Percentiles rank a stretch among this genome's conserved stretches.
Conservation (phyloP, 1,140 invertebrate species). For the Cyphomyrmex costatus region DNA sequence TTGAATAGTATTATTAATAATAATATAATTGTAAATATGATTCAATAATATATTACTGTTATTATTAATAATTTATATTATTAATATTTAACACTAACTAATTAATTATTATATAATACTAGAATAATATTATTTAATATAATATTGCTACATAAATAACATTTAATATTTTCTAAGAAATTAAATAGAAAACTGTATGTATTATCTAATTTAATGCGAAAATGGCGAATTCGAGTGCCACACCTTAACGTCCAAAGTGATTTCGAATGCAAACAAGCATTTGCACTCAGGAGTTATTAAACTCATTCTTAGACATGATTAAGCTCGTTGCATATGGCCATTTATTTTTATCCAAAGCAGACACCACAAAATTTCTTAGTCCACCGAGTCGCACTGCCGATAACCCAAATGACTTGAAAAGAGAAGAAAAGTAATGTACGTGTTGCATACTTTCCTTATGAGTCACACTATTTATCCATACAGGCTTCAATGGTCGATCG, state of each 20-base stretch:
- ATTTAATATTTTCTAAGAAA: not conserved
- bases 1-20: not conserved
- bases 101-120: not conserved
- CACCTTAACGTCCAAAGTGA: slow-evolving; percentile 22
- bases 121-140: not conserved
- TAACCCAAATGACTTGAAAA: slow-evolving; percentile 15
- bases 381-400: not conserved
- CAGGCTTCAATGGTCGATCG: slow-evolving; percentile 36
- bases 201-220: slow-evolving; percentile 5
- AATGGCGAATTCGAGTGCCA: not conserved
- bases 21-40: not conserved
- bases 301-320: slow-evolving; percentile 36
- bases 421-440: slow-evolving; percentile 50
- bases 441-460: slow-evolving; percentile 52
- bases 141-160: not conserved
- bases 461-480: slow-evolving; percentile 58
- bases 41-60: not conserved
- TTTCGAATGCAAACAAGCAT: not conserved
- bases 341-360: slow-evolving; percentile 20
- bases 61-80: not conserved
- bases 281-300: not conserved
- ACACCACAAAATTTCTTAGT: not conserved
- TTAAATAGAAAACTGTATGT: not conserved
- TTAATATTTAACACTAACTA: not conserved
- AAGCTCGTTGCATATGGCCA: not conserved